Conservation (phyloP, 2,113 vertebrate species). For the Mesembrinibis cayennensis region DNA sequence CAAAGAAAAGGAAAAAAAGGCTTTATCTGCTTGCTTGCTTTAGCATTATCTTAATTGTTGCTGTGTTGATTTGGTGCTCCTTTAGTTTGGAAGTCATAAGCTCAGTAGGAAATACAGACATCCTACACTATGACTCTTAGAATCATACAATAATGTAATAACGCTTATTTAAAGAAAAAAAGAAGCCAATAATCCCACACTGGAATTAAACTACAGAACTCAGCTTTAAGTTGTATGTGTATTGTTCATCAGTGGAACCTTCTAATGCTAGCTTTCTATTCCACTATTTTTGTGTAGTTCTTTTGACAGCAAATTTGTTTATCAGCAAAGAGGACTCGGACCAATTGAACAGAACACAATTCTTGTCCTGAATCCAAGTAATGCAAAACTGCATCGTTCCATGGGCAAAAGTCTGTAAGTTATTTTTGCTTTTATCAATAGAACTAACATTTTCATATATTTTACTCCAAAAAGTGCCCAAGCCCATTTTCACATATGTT, state of each 20-base stretch:
- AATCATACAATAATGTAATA: background rate
- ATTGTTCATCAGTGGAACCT: background rate
- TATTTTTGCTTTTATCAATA: background rate
- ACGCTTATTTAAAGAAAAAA: background rate
- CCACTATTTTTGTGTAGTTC: conserved; percentile 76
- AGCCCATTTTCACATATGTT: background rate
- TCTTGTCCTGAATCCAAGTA: conserved; percentile 84
- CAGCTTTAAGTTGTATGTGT: background rate
- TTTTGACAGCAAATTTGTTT: conserved; percentile 84
- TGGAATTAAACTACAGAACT: background rate
- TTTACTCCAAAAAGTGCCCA: background rate
- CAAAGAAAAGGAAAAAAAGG: background rate
- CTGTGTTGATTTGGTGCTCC: background rate
- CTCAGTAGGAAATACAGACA: background rate
- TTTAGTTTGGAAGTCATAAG: background rate
- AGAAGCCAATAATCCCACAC: background rate
- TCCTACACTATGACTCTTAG: background rate
- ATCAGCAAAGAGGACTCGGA: conserved; percentile 88
- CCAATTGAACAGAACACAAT: conserved; percentile 93
- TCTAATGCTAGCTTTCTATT: conserved; percentile 27
- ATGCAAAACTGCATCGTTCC: conserved; percentile 82
- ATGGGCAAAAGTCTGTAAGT: conserved; percentile 90
- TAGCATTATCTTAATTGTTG: background rate
- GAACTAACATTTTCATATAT: background rate
- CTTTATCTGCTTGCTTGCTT: background rate